A percentile compares a stretch with the other conserved stretches of the same genome.
These are phyloP conservation scores for Pitta sordida DNA, from an alignment of 2,113 vertebrate genomes.

Conservation along the genomic window DNA sequence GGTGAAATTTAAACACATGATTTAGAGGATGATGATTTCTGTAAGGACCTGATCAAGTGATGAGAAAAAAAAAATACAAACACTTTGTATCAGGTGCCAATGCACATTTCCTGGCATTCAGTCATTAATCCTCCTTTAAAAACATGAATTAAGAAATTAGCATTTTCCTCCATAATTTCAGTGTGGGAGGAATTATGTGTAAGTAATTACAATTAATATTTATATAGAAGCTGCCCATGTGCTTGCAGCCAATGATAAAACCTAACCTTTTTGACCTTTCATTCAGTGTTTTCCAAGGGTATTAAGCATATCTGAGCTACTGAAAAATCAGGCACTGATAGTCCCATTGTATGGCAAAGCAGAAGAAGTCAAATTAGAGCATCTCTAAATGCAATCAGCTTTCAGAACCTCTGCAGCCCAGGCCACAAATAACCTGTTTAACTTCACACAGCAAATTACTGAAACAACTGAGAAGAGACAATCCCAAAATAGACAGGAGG, in stretches of 20 bases:
- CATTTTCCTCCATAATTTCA: not conserved
- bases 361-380: not conserved
- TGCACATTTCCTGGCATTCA: not conserved
- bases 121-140: not conserved
- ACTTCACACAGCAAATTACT: slow-evolving; percentile 48
- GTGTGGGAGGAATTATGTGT: not conserved
- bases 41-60: not conserved
- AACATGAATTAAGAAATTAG: not conserved
- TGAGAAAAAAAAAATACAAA: not conserved
- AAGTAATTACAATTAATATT: not conserved
- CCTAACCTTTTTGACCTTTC: not conserved
- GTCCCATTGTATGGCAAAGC: not conserved
- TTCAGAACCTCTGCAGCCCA: slow-evolving; percentile 9
- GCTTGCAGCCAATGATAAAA: not conserved
- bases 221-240: not conserved
- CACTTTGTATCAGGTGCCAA: not conserved
- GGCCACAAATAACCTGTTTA: slow-evolving; percentile 11
- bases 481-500: slow-evolving; percentile 52
- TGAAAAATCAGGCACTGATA: not conserved
- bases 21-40: not conserved
- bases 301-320: not conserved
- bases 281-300: not conserved
- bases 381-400: not conserved
- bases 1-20: not conserved
- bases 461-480: slow-evolving; percentile 51